These are phyloP conservation scores for Euphonia xanthogaster DNA, from an alignment of 2,797 vertebrate species.

Conservation along the genomic window DNA sequence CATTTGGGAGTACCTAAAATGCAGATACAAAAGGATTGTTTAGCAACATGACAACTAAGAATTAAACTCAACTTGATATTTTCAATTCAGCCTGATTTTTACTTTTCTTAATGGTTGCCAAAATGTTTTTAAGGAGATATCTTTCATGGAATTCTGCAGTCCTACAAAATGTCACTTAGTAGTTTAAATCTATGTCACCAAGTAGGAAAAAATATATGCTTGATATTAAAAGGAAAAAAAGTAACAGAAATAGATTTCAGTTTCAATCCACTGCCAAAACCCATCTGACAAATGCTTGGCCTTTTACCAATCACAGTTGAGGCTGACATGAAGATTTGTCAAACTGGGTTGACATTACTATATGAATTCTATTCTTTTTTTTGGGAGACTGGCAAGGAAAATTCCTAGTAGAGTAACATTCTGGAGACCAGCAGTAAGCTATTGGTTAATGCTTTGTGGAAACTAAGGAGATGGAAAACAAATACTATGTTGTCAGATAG, in stretches of 20 bases:
- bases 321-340: constrained; percentile 13
- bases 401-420: neutral
- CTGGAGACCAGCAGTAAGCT: neutral
- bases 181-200: neutral
- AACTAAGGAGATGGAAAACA: neutral
- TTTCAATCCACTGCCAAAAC: constrained; percentile 55
- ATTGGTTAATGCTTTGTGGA: neutral
- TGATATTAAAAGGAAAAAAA: neutral
- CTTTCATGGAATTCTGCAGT: neutral
- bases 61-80: neutral
- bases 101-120: neutral
- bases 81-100: neutral
- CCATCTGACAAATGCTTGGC: constrained; percentile 36
- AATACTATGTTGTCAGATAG: neutral
- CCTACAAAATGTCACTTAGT: neutral
- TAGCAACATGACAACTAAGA: neutral
- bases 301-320: constrained; percentile 34
- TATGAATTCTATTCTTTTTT: constrained; percentile 1
- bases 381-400: neutral
- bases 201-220: neutral
- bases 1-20: constrained; percentile 1
- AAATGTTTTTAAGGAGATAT: neutral
- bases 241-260: constrained; percentile 38
- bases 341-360: constrained; percentile 20
- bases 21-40: neutral